Percentiles rank a stretch among this genome's conserved stretches.
phyloP scores from a whole-genome alignment of 2,888 invertebrate species.

The Heteropelma amictum region DNA sequence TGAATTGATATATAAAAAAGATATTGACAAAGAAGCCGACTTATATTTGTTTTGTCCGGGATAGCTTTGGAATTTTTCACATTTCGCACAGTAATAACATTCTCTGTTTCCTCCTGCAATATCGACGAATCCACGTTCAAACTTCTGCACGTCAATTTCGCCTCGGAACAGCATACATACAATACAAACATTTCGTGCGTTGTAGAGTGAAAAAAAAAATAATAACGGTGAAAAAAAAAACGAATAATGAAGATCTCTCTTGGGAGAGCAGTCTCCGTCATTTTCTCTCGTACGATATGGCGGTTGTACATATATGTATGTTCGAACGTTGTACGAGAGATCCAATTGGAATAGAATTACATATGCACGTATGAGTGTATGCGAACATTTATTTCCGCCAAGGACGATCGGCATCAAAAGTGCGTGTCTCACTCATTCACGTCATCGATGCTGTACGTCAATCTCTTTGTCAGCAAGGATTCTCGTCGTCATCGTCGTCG shows the following conservation, averaged over 20 bases:
- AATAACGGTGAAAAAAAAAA: constrained; percentile 16
- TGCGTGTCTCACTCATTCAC: constrained; percentile 50
- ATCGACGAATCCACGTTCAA: too few relatives aligned
- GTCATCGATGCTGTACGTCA: constrained; percentile 47
- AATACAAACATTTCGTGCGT: background rate
- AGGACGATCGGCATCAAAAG: constrained; percentile 58
- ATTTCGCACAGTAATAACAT: background rate
- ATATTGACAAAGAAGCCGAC: too few relatives aligned
- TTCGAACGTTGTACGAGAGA: too few relatives aligned
- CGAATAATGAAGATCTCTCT: constrained; percentile 14
- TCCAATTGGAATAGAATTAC: constrained; percentile 7
- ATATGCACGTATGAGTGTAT: background rate
- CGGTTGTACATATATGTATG: background rate
- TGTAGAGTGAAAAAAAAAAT: background rate
- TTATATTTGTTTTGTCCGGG: too few relatives aligned
- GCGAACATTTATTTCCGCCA: constrained; percentile 30
- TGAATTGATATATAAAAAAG: too few relatives aligned
- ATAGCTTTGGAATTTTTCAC: background rate
- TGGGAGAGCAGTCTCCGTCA: constrained; percentile 19
- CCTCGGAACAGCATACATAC: background rate
- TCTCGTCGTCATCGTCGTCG: constrained; percentile 21
- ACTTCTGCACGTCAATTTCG: background rate
- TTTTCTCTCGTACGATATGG: constrained; percentile 34
- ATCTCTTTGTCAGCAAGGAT: constrained; percentile 51
- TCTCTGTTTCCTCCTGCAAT: background rate